Evolutionary conservation across 2,113 vertebrate species (phyloP).

Genomic region (Nanorana parkeri): DNA sequence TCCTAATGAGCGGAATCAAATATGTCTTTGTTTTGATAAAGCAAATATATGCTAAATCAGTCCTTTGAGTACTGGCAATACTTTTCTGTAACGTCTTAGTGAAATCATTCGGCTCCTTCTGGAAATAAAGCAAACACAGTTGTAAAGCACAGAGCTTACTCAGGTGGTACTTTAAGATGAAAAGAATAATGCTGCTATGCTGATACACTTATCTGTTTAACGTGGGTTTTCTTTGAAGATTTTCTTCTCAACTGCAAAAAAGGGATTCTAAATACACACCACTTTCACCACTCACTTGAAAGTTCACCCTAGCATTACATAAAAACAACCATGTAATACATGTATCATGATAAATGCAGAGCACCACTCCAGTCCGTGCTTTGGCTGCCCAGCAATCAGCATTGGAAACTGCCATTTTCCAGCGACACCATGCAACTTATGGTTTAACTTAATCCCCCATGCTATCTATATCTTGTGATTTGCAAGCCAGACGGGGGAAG

Average conservation of each 20-base stretch:
- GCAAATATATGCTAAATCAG: not conserved
- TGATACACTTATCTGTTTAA: constrained; percentile 9
- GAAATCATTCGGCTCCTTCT: constrained; percentile 2
- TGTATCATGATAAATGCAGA: too few relatives aligned
- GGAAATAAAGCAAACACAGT: not conserved
- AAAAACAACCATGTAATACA: too few relatives aligned
- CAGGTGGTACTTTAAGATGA: not conserved
- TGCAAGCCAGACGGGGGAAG: too few relatives aligned
- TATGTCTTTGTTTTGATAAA: not conserved
- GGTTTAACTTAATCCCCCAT: too few relatives aligned
- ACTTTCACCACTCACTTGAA: too few relatives aligned
- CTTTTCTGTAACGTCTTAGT: not conserved
- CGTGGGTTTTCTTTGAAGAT: not conserved
- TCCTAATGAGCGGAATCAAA: not conserved
- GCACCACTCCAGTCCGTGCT: too few relatives aligned
- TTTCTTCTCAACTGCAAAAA: not conserved
- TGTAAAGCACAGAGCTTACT: not conserved
- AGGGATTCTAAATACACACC: not conserved
- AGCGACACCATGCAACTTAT: too few relatives aligned
- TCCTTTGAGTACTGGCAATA: not conserved
- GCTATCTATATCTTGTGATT: too few relatives aligned
- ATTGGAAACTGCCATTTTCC: too few relatives aligned
- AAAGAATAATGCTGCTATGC: not conserved
- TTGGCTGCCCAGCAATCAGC: too few relatives aligned
- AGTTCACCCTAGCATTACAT: too few relatives aligned